These are phyloP conservation scores for Dallia pectoralis DNA, from an alignment of 2,797 vertebrate genomes.

Conservation along the genomic window DNA sequence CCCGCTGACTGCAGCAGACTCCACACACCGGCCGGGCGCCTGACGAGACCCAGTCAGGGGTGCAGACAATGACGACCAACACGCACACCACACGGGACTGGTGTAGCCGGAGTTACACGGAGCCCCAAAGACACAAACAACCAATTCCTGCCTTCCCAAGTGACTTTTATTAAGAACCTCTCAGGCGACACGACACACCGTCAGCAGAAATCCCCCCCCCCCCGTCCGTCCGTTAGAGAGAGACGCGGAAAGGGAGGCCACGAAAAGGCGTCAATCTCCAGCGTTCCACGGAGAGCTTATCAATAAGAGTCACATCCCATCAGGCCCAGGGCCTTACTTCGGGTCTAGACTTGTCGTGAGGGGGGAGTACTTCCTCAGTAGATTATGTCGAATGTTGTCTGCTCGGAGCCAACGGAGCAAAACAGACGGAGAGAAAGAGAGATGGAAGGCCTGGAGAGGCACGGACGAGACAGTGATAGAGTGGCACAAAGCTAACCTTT, in stretches of 20 bases:
- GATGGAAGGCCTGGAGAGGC: conserved; percentile 41
- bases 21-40: conserved; percentile 48
- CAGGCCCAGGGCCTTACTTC: conserved; percentile 46
- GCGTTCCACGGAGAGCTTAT: conserved; percentile 67
- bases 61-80: conserved; percentile 51
- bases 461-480: conserved; percentile 51
- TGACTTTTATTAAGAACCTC: conserved; percentile 45
- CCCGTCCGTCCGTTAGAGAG: conserved; percentile 27
- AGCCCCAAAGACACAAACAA: conserved; percentile 44
- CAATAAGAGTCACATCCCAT: conserved; percentile 62
- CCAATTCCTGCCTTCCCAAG: conserved; percentile 12
- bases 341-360: conserved; percentile 40
- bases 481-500: conserved; percentile 60
- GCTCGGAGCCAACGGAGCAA: conserved; percentile 46
- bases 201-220: conserved; percentile 58
- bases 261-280: conserved; percentile 45
- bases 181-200: conserved; percentile 36
- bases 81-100: conserved; percentile 20
- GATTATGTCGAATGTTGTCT: conserved; percentile 31
- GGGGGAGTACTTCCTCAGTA: conserved; percentile 42
- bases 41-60: conserved; percentile 54
- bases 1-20: conserved; percentile 56
- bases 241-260: conserved; percentile 36
- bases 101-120: conserved; percentile 21
- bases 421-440: conserved; percentile 26